phyloP scores from a whole-genome alignment of 2,888 invertebrate genomes.

The Protophormia terraenovae region DNA sequence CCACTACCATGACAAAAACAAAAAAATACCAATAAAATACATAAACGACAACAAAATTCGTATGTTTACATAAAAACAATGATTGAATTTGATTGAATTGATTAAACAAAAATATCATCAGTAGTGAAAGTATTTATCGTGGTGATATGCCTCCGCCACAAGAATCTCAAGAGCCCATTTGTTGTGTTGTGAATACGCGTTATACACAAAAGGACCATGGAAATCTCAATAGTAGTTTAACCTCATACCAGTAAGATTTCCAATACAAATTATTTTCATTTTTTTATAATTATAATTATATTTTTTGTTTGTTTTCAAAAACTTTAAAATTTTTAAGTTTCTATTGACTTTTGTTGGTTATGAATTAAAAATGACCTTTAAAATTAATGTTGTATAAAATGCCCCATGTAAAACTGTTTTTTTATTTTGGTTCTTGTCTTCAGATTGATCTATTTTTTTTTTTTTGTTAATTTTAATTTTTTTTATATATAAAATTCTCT shows the following conservation, averaged over 20 bases:
- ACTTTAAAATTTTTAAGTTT: not conserved
- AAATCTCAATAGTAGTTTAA: slow-evolving; percentile 72
- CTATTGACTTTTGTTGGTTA: slow-evolving; percentile 8
- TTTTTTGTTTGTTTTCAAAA: slow-evolving; percentile 8
- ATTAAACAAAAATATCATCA: slow-evolving; percentile 61
- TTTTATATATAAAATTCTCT: not conserved
- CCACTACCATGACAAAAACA: slow-evolving; percentile 9
- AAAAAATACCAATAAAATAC: not conserved
- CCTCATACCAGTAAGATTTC: slow-evolving; percentile 75
- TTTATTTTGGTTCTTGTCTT: slow-evolving; percentile 1
- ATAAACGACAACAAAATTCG: slow-evolving; percentile 20
- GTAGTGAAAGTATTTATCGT: slow-evolving; percentile 78
- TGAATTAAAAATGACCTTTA: not conserved
- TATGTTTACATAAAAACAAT: slow-evolving; percentile 30
- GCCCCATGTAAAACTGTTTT: not conserved
- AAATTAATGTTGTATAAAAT: slow-evolving; percentile 54
- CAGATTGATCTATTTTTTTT: not conserved
- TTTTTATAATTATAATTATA: not conserved
- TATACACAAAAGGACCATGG: slow-evolving; percentile 68
- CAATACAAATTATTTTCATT: slow-evolving; percentile 38
- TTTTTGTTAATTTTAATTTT: not conserved
- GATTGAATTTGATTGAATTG: slow-evolving; percentile 36
- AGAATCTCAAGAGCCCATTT: slow-evolving; percentile 53
- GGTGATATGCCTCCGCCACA: slow-evolving; percentile 77
- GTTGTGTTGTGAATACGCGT: slow-evolving; percentile 52